phyloP scores from a whole-genome alignment of 2,113 vertebrate genomes.

The Setophaga coronata region DNA sequence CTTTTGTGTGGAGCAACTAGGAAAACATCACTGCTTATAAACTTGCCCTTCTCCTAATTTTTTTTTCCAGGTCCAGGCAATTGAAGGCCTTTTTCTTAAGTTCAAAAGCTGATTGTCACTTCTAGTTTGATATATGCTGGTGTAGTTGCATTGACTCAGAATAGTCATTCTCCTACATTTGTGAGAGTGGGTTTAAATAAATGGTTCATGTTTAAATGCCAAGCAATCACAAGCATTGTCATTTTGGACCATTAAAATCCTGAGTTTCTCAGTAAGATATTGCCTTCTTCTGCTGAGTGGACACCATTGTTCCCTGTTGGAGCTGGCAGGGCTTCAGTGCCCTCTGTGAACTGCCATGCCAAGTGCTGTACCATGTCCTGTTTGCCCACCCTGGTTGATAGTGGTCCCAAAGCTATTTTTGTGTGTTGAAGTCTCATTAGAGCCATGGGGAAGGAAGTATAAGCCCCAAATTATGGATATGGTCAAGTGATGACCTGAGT shows the following conservation, averaged over 20 bases:
- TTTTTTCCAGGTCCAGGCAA: background rate
- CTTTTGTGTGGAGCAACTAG: background rate
- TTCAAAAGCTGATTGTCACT: background rate
- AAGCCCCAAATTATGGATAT: background rate
- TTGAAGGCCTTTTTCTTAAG: background rate
- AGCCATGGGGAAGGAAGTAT: background rate
- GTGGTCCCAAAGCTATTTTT: background rate
- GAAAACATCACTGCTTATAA: background rate
- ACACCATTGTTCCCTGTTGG: background rate
- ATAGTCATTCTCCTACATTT: background rate
- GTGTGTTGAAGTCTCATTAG: background rate
- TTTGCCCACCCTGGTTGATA: background rate
- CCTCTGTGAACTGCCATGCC: background rate
- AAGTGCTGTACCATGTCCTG: background rate
- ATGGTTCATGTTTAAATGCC: background rate
- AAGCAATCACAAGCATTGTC: background rate
- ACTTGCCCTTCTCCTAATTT: background rate
- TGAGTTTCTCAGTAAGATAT: background rate
- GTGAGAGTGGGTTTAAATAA: background rate
- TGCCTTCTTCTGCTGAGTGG: background rate
- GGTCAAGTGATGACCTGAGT: background rate
- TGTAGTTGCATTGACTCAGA: background rate
- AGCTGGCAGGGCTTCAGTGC: background rate
- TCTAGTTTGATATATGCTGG: background rate
- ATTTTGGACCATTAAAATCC: background rate